Base-by-base conservation (phyloP, 2,888 invertebrate species). In the Rugalucina vietnamica region DNA sequence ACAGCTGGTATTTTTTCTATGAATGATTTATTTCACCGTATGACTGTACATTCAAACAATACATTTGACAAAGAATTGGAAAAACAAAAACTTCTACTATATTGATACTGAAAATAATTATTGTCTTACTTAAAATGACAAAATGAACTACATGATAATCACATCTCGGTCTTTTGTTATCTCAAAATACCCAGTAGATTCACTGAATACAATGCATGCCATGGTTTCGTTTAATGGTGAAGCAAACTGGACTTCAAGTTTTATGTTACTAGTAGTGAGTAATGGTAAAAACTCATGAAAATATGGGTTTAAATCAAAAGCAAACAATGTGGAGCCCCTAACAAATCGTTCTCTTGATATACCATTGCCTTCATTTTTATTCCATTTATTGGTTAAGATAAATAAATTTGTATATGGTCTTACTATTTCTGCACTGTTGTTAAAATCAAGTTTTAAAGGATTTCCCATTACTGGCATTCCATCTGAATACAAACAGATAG, bases 271-370 rank as follows among this genome's bases (percentile, higher is more conserved):
- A 0, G 75, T 49, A n/a, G 75, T 80, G 29, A 50, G 39, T n/a
- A 80, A 54, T 21, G 80, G 69, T 18, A 80, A 21, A 24, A 75
- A 76, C 12, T 76, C 69, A 4, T 75, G 69, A 34, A 69, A 75
- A 39, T 49, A 39, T 18, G 76, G 76, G 21, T 76, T 75, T 49
- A 75, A n/a, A 37, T 81, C 34, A 37, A 76, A 81, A 8, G 54
- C 70, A 32, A 81, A 81, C n/a, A n/a, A 32, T 1, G 80, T 81
- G 24, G 27, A 18, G 12, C 76, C 80, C 10, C 14, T 24, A 1
- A 36, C 27, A 54, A 70, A 81, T 43, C 18, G 43, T 43, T 43
- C 43, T 43, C 18, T 43, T 8, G 10, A 43, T 12, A 43, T 18
- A 18, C 43, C 43, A 43, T 8, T 43, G 18, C 18, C 43, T 18